A percentile compares a stretch with the other conserved stretches of the same genome.
Evolutionary conservation across 2,888 invertebrate species (phyloP).

Genomic region (Cataglyphis albicans): DNA sequence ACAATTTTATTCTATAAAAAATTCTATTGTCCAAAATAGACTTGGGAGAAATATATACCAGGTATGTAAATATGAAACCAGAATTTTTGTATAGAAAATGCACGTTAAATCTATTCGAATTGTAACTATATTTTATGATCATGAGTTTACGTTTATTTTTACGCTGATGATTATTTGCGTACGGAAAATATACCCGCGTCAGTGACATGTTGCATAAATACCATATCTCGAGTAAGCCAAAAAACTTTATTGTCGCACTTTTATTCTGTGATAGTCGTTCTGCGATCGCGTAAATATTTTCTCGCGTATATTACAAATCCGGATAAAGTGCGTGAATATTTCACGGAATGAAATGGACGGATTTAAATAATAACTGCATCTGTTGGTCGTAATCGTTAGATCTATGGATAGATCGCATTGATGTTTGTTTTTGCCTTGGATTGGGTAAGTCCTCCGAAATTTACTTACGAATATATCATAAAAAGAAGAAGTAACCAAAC

Average conservation of each 20-base stretch:
- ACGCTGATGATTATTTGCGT: conserved; percentile 37
- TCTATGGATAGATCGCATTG: conserved; percentile 15
- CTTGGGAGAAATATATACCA: neutral
- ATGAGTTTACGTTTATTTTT: neutral
- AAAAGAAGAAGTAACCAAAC: neutral
- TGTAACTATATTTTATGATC: conserved; percentile 3
- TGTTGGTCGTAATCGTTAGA: conserved; percentile 18
- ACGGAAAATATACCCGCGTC: neutral
- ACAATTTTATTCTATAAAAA: neutral
- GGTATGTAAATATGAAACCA: too few relatives aligned
- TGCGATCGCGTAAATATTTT: conserved; percentile 39
- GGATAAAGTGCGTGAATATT: conserved; percentile 26
- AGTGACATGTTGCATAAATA: conserved; percentile 3
- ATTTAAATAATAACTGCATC: conserved; percentile 35
- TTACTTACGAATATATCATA: neutral
- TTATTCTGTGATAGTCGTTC: conserved; percentile 32
- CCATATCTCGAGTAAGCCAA: conserved; percentile 25
- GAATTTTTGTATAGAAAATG: too few relatives aligned
- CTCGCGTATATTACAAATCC: conserved; percentile 27
- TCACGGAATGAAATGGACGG: conserved; percentile 25
- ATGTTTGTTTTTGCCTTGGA: neutral
- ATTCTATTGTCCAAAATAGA: neutral
- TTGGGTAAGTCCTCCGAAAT: neutral
- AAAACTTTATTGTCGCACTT: conserved; percentile 42
- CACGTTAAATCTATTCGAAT: conserved; percentile 18